Conservation (phyloP, 2,797 vertebrate genomes). For the Diglossa cyanea region DNA sequence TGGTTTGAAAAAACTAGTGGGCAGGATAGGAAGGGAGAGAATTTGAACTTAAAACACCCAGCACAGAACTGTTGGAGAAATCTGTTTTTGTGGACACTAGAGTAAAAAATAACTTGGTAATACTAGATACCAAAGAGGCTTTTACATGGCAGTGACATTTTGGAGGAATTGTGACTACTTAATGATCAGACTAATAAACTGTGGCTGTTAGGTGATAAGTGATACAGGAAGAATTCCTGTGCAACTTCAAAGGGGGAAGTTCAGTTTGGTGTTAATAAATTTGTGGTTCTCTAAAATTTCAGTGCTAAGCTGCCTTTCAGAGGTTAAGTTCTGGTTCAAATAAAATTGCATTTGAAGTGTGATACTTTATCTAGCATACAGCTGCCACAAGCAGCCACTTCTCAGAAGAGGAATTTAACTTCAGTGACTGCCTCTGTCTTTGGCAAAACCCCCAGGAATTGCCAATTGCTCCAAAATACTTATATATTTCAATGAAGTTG, state of each 20-base stretch:
- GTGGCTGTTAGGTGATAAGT: not conserved
- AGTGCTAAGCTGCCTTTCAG: not conserved
- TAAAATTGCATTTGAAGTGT: not conserved
- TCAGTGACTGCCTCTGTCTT: not conserved
- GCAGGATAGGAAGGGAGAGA: not conserved
- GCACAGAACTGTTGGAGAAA: not conserved
- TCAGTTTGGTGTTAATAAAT: not conserved
- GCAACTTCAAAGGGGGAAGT: not conserved
- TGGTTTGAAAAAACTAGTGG: not conserved
- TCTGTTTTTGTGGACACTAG: not conserved
- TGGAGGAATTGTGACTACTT: not conserved
- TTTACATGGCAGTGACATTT: not conserved
- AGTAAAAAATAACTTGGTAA: not conserved
- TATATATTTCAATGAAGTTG: not conserved
- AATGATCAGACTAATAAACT: not conserved
- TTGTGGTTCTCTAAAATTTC: not conserved
- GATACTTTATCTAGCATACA: not conserved
- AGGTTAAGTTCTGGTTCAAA: not conserved
- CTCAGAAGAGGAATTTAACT: not conserved
- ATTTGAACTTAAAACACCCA: not conserved
- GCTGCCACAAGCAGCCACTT: not conserved
- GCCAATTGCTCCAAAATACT: not conserved
- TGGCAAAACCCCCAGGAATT: not conserved
- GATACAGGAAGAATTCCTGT: not conserved
- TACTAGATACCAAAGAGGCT: not conserved